Evolutionary conservation across 1,140 invertebrate species (phyloP).

Genomic region (Diorhabda carinulata): DNA sequence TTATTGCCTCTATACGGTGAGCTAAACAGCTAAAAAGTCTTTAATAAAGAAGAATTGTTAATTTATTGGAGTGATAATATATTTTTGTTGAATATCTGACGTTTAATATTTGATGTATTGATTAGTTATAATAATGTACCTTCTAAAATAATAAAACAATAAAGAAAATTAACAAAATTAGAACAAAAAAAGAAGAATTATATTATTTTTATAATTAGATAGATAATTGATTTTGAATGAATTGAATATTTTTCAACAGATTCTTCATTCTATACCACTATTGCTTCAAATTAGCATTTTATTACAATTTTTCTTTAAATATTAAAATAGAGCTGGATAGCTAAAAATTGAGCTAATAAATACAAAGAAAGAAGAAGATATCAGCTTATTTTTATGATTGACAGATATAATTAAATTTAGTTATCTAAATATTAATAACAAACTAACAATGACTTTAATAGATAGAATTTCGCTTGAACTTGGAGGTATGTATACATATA

Average conservation of each 20-base stretch:
- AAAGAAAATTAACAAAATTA: not conserved
- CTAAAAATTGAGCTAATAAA: not conserved
- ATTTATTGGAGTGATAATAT: too few relatives aligned
- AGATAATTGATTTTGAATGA: too few relatives aligned
- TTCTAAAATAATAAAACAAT: not conserved
- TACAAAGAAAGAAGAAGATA: not conserved
- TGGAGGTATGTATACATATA: conserved; percentile 31
- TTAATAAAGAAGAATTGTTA: not conserved
- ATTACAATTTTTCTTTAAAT: too few relatives aligned
- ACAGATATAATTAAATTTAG: not conserved
- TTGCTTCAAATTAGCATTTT: too few relatives aligned
- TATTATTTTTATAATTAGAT: not conserved
- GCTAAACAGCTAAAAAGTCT: not conserved
- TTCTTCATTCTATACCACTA: too few relatives aligned
- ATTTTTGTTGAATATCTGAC: not conserved
- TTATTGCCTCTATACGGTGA: not conserved
- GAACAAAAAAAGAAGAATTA: not conserved
- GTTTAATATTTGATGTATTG: not conserved
- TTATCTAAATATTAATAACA: not conserved
- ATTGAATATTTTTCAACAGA: too few relatives aligned
- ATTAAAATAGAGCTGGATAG: not conserved
- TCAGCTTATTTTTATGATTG: not conserved
- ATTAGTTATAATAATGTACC: not conserved
- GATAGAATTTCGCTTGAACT: conserved; percentile 41
- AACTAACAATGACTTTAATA: conserved; percentile 34